Evolutionary conservation across 2,888 invertebrate genomes (phyloP).

Genomic region (Mactromeris polynyma): DNA sequence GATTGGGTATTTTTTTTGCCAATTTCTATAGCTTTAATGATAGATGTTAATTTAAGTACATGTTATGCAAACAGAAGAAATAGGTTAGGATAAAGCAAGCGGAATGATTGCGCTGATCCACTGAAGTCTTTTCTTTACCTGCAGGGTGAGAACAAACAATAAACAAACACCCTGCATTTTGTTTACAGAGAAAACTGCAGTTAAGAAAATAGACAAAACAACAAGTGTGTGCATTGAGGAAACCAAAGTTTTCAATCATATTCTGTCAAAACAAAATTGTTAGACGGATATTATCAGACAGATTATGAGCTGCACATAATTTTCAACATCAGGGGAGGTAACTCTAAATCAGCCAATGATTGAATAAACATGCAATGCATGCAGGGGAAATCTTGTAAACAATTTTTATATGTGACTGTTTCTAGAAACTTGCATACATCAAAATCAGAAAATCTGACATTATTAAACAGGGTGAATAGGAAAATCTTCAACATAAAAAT

Average conservation of each 20-base stretch:
- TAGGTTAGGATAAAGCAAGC: too few species aligned
- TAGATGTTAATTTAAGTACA: too few species aligned
- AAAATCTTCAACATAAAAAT: too few species aligned
- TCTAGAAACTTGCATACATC: too few species aligned
- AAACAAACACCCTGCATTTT: not conserved
- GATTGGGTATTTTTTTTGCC: too few species aligned
- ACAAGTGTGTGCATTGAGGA: not conserved
- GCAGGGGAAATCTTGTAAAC: not conserved
- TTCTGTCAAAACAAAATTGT: not conserved
- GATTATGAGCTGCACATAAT: not conserved
- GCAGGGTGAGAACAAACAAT: not conserved
- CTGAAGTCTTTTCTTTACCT: not conserved
- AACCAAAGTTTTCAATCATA: not conserved
- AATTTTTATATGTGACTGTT: too few species aligned
- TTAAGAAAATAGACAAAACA: not conserved
- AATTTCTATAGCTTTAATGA: too few species aligned
- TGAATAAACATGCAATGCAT: not conserved
- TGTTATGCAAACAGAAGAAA: too few species aligned
- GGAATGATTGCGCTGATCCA: too few species aligned
- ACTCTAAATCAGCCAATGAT: not conserved
- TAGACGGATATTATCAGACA: not conserved
- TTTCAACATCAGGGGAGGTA: not conserved
- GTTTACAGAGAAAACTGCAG: not conserved
- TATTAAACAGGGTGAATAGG: too few species aligned
- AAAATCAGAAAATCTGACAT: too few species aligned